Evolutionary conservation across 2,113 vertebrate genomes (phyloP).

Genomic region (Chaetodon trifascialis): DNA sequence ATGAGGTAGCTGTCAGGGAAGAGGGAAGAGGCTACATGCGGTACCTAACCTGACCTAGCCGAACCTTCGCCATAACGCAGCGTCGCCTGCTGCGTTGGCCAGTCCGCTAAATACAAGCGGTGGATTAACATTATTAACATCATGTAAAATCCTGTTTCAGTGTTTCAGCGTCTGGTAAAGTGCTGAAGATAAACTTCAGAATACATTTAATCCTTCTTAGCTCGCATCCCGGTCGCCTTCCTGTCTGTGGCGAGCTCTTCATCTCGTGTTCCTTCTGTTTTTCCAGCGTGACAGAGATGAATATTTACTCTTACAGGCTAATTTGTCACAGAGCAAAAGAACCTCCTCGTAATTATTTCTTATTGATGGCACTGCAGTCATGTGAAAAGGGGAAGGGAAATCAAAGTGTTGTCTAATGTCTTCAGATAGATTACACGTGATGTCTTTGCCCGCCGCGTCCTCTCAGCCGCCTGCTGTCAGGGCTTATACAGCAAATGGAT

Average conservation of each 20-base stretch:
- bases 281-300: background rate
- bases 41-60: too few species aligned
- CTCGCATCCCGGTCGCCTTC: too few species aligned
- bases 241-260: background rate
- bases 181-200: background rate
- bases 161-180: background rate
- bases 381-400: background rate
- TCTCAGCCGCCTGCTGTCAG: constrained; percentile 14
- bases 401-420: constrained; percentile 15
- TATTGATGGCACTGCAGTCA: background rate
- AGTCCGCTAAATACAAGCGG: background rate
- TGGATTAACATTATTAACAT: too few species aligned
- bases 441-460: constrained; percentile 1
- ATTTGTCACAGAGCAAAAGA: background rate
- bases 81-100: background rate
- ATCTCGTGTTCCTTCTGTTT: background rate
- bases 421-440: constrained; percentile 5
- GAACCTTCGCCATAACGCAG: background rate
- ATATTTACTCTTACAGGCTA: background rate
- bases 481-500: background rate
- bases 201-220: too few species aligned
- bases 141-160: background rate
- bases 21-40: too few species aligned
- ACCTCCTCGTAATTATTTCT: background rate
- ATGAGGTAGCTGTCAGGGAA: too few species aligned